Percentiles rank a stretch among this genome's conserved stretches.
Conservation (phyloP, 2,888 invertebrate species). For the Polymixis lichenea region DNA sequence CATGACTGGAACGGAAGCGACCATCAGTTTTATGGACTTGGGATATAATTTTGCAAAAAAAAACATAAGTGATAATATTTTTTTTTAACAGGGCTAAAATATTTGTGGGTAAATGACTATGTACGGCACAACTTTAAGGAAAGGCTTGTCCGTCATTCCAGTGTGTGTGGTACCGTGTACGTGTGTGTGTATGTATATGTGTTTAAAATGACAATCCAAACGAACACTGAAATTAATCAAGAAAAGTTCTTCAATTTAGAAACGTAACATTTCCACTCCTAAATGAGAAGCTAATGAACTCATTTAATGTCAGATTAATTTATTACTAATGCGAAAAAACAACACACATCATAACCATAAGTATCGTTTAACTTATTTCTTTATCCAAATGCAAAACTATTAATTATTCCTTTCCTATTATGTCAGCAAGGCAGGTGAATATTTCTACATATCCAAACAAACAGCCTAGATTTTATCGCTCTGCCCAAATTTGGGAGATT, state of each 20-base stretch:
- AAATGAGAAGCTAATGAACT: not conserved
- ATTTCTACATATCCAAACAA: constrained; percentile 32
- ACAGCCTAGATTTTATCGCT: constrained; percentile 53
- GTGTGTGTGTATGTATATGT: not conserved
- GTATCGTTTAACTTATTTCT: constrained; percentile 17
- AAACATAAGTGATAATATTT: too few species aligned
- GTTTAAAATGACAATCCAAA: not conserved
- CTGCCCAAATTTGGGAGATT: constrained; percentile 53
- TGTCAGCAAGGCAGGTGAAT: constrained; percentile 34
- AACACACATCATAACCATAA: not conserved
- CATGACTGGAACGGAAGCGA: constrained; percentile 80
- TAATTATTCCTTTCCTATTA: constrained; percentile 15
- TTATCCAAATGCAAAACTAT: constrained; percentile 7
- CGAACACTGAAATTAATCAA: not conserved
- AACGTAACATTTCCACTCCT: not conserved
- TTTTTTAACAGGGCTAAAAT: not conserved
- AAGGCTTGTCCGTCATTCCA: not conserved
- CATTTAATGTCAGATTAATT: constrained; percentile 1
- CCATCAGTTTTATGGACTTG: constrained; percentile 59
- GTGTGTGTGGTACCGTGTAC: not conserved
- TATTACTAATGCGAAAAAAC: not conserved
- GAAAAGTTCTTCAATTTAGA: not conserved
- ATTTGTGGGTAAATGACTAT: not conserved
- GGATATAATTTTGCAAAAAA: constrained; percentile 25
- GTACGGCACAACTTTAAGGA: not conserved